Conservation (phyloP, 1,140 invertebrate species). For the Drosophila navojoa region DNA sequence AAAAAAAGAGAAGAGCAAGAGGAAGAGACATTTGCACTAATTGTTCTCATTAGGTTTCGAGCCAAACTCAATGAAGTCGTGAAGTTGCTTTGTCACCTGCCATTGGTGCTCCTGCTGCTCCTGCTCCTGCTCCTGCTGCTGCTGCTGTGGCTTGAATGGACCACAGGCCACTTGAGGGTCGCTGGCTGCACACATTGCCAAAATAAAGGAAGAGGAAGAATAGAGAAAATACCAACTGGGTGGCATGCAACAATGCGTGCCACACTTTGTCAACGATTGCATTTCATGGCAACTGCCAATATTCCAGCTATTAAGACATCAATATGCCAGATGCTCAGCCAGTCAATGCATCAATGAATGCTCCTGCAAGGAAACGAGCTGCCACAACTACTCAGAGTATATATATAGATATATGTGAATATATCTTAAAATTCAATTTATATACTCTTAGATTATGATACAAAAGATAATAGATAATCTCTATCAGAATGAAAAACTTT, state of each 20-base stretch:
- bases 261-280: background rate
- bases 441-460: no score
- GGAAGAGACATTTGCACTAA: constrained; percentile 57
- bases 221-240: constrained; percentile 2
- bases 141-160: constrained; percentile 7
- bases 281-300: background rate
- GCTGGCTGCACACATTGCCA: constrained; percentile 5
- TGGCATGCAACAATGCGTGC: constrained; percentile 24
- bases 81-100: constrained; percentile 51
- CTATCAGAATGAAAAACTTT: no score
- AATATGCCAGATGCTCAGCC: background rate
- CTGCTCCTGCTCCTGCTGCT: no score
- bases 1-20: background rate
- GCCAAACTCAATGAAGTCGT: constrained; percentile 30
- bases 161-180: constrained; percentile 37
- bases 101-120: no score
- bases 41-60: constrained; percentile 69
- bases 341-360: background rate
- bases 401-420: no score
- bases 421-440: no score
- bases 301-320: constrained; percentile 13
- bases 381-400: no score
- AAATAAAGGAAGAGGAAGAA: no score
- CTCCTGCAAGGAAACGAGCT: background rate
- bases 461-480: no score